A percentile compares a stretch with the other conserved stretches of the same genome.
phyloP scores from a whole-genome alignment of 2,113 vertebrate species.

The Maccullochella peelii region DNA sequence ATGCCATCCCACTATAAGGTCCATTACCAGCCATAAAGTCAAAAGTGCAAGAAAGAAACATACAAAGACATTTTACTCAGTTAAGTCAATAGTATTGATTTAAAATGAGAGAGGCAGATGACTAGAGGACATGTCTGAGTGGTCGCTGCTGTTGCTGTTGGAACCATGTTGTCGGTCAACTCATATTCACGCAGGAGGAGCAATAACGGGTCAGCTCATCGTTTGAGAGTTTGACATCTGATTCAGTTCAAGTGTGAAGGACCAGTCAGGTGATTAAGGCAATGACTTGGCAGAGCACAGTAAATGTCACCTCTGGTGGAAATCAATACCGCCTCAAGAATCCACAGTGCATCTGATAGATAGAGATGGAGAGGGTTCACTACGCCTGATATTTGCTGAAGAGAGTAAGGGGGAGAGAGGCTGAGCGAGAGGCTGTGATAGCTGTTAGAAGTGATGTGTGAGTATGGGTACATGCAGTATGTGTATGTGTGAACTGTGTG shows the following conservation, averaged over 20 bases:
- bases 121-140: not conserved
- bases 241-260: constrained; percentile 71
- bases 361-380: constrained; percentile 50
- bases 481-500: constrained; percentile 21
- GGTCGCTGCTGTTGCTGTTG: not conserved
- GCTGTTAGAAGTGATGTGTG: constrained; percentile 21
- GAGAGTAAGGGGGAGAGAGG: constrained; percentile 16
- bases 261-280: constrained; percentile 69
- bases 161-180: constrained; percentile 1
- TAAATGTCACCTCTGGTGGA: constrained; percentile 76
- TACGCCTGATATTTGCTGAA: constrained; percentile 50
- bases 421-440: constrained; percentile 1
- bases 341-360: constrained; percentile 53
- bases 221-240: constrained; percentile 59
- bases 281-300: constrained; percentile 64
- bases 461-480: not conserved
- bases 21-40: not conserved
- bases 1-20: not conserved
- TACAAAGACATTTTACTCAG: not conserved
- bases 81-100: not conserved
- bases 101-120: not conserved
- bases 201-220: constrained; percentile 49
- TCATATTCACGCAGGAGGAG: not conserved
- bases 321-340: constrained; percentile 75
- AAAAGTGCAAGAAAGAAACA: constrained; percentile 21